Base-by-base conservation (phyloP, 2,113 vertebrate genomes). In the Heterotis niloticus region DNA sequence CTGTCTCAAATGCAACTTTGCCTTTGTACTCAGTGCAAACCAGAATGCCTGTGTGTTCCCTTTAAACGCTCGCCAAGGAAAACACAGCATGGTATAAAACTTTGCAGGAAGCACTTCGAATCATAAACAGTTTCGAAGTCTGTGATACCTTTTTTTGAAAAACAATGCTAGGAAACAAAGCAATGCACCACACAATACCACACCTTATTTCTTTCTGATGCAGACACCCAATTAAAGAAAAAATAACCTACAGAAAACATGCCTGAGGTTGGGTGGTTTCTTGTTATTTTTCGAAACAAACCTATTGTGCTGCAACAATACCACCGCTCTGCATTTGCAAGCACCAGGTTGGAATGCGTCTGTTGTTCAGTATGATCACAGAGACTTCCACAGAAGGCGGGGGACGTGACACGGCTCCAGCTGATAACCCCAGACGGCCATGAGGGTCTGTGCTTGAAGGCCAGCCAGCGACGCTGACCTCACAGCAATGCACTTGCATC, bases 101-200 rank as follows among this genome's bases (percentile, higher is more conserved):
- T n/a, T 68, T 66, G 5, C 56, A 57, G 76, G 69, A 79, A 80
- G 75, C n/a, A 34, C 70, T 76, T 77, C 54, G 74, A 78, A 20
- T 10, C 26, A n/a, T 71, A 82, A 81, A 82, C 76, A 80, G 34
- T 80, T 74, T 80, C 44, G 17, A 65, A 16, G 17, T 67, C 10
- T 10, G 14, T 70, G 80, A 77, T 78, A 79, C 64, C 73, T 77
- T 23, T 74, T 57, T 26, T 28, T 44, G 18, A 64, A 64, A 69
- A 71, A 71, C 44, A 71, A 71, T 54, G 29, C 44, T 54, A 20
- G 1, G 44, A 74, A 56, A 74, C 51, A 71, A 20, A 62, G 18
- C 10, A n/a, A 57, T 18, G 51, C 71, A 54, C 71, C 24, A 17
- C 34, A n/a, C 71, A 73, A 73, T 14, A 62, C 10, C 9, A 73